Conservation (phyloP, 1,140 invertebrate species). For the Eupristina koningsbergeri region DNA sequence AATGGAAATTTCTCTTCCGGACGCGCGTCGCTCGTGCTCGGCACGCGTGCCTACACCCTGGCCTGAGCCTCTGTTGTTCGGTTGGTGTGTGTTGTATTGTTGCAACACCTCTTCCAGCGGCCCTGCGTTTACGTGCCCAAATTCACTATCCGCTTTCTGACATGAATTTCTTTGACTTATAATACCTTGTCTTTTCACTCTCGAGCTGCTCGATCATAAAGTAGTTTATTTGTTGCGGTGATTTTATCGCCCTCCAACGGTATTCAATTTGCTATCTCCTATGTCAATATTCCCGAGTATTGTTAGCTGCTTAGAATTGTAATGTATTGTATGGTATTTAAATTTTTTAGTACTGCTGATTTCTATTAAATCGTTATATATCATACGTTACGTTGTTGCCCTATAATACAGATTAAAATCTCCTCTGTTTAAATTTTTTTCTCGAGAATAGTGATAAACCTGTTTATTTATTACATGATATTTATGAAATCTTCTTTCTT, state of each 20-base stretch:
- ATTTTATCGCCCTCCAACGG: background rate
- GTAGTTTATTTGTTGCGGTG: background rate
- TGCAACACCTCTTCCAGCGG: background rate
- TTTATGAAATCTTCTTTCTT: too few relatives aligned
- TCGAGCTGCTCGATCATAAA: background rate
- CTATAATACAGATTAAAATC: background rate
- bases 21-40: background rate
- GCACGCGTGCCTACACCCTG: background rate
- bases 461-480: too few relatives aligned
- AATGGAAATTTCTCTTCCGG: background rate
- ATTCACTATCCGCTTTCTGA: constrained; percentile 13
- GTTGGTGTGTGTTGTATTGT: background rate
- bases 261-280: constrained; percentile 10
- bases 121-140: background rate
- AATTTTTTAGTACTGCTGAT: background rate
- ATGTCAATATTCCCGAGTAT: background rate
- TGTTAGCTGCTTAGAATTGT: too few relatives aligned
- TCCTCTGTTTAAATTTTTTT: background rate
- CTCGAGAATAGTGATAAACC: too few relatives aligned
- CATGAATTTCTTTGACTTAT: constrained; percentile 19
- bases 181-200: background rate
- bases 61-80: background rate
- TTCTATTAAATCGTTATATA: background rate
- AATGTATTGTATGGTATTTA: background rate
- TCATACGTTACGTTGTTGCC: background rate